phyloP scores from a whole-genome alignment of 2,113 vertebrate species.

The Corythornis vintsioides region DNA sequence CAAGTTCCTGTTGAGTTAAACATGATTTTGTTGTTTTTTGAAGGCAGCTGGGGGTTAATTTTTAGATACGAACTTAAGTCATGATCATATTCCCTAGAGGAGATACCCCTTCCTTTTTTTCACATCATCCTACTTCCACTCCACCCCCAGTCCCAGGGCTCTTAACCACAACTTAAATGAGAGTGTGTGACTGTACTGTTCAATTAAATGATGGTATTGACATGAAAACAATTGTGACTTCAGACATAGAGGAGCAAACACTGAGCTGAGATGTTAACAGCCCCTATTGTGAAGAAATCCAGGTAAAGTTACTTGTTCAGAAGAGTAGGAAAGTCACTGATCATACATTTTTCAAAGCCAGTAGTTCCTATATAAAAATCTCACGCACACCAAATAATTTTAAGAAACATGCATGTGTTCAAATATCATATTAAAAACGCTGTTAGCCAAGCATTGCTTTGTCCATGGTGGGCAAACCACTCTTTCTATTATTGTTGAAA shows the following conservation, averaged over 20 bases:
- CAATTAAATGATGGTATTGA: background rate
- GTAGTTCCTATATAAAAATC: background rate
- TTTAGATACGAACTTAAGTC: background rate
- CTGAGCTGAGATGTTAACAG: background rate
- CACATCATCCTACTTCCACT: background rate
- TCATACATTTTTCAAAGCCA: background rate
- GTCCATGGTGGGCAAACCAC: background rate
- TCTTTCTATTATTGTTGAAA: background rate
- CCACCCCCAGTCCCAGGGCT: background rate
- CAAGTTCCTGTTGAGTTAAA: background rate
- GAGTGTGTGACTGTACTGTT: background rate
- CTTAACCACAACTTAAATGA: background rate
- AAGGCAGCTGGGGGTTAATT: background rate
- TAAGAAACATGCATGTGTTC: background rate
- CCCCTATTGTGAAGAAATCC: background rate
- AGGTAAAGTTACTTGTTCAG: background rate
- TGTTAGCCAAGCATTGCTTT: background rate
- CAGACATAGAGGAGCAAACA: background rate
- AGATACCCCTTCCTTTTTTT: background rate
- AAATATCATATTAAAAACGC: background rate
- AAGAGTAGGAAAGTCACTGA: background rate
- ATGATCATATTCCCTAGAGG: background rate
- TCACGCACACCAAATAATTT: background rate
- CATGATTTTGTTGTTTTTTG: background rate
- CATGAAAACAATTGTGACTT: background rate